These are phyloP conservation scores for Augochlorella aurata DNA, from an alignment of 2,888 invertebrate genomes.

Conservation along the genomic window DNA sequence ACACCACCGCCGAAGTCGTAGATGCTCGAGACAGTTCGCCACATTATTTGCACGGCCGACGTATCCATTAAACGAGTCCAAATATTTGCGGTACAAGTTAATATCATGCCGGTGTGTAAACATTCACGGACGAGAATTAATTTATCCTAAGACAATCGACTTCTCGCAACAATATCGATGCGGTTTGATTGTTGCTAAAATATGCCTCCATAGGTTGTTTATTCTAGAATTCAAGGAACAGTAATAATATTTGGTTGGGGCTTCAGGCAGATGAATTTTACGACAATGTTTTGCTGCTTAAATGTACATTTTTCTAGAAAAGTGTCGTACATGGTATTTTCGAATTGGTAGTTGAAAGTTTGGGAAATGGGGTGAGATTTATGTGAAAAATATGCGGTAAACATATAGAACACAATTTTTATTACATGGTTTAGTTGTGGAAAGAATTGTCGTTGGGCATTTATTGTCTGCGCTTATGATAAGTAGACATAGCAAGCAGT, in stretches of 20 bases:
- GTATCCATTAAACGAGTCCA: background rate
- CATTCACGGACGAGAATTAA: background rate
- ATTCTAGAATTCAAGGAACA: background rate
- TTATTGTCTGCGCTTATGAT: background rate
- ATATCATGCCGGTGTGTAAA: background rate
- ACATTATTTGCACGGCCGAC: slow-evolving; percentile 21
- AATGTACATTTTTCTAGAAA: too few species aligned
- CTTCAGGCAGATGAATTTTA: too few species aligned
- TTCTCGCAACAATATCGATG: background rate
- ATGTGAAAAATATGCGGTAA: background rate
- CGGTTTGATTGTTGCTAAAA: background rate
- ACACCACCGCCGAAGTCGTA: slow-evolving; percentile 22
- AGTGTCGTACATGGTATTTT: background rate
- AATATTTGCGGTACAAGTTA: slow-evolving; percentile 4
- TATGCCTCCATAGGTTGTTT: background rate
- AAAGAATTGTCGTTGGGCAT: background rate
- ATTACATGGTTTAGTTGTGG: background rate
- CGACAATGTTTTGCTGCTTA: too few species aligned
- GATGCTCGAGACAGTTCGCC: slow-evolving; percentile 14
- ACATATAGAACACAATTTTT: background rate
- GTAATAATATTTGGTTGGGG: too few species aligned
- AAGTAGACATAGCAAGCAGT: background rate
- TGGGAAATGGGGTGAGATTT: background rate
- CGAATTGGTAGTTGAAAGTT: background rate
- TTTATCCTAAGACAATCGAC: background rate